Conservation (phyloP, 2,113 vertebrate genomes). For the Ibidorhyncha struthersii region DNA sequence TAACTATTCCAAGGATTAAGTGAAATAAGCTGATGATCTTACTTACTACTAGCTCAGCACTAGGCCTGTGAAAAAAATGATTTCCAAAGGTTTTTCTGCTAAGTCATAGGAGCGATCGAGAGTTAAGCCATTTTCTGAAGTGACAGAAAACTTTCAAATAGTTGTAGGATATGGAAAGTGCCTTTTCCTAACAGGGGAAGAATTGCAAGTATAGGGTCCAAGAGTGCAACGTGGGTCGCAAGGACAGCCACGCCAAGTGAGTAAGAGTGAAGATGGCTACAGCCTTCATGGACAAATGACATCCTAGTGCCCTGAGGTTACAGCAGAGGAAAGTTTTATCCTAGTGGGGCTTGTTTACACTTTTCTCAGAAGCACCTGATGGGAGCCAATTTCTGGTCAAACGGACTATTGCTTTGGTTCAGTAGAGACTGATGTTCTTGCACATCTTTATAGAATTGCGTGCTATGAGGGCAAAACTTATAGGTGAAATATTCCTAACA, state of each 20-base stretch:
- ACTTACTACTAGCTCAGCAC: neutral
- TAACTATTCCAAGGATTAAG: neutral
- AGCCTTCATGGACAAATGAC: neutral
- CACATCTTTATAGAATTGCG: neutral
- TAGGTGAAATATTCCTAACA: neutral
- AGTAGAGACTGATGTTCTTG: neutral
- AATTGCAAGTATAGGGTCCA: neutral
- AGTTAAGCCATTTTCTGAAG: neutral
- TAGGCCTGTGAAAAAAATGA: neutral
- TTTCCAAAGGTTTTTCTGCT: neutral
- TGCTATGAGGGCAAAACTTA: neutral
- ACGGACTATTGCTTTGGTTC: neutral
- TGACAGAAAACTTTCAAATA: neutral
- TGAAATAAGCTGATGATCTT: neutral
- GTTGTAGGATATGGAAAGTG: neutral
- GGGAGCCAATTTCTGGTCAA: neutral
- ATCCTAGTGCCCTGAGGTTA: neutral
- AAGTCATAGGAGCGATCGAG: neutral
- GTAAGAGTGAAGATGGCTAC: neutral
- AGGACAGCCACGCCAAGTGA: rapidly evolving
- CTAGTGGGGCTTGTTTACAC: neutral
- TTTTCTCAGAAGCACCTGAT: neutral
- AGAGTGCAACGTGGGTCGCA: neutral
- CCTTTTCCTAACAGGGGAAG: neutral
- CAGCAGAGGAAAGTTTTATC: neutral